Evolutionary conservation across 1,140 invertebrate genomes (phyloP), one percentile per base, ranked within the genome.

Genomic region (Panulirus ornatus): DNA sequence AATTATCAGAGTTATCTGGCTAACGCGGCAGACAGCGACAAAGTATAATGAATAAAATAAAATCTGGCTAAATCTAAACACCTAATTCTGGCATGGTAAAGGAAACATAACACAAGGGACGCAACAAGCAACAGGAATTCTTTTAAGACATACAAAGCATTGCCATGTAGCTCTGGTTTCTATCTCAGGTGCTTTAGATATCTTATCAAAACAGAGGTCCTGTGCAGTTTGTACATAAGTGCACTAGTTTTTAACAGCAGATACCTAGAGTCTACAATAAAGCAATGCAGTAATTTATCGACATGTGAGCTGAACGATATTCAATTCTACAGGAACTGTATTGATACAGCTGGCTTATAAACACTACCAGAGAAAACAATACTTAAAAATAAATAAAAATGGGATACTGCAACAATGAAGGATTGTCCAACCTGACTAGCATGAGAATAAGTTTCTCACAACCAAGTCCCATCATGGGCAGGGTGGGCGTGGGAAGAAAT

Each of bases 401-500:
- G 81, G 40, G 34, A 83, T 36, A 63, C 81, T 83, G 81, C 81
- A 83, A 83, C 81, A 83, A 8, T 58, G 42, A 22, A 22, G 40
- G 81, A 66, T 63, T 38, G 51, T 30, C 81, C 81, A 83, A 83
- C 81, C 81, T 83, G 81, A 83, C 81, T 63, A 83, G 54, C 81
- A 58, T 83, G 81, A 83, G 81, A 58, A 27, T 38, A 63, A 83
- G 36, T 83, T 40, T 82, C 78, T 83, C 58, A 83, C 51, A 83
- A 40, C 81, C 81, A 83, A 51, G 81, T 63, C 81, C 81, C 81
- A 83, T 83, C 81, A 83, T 63, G 58, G 81, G 51, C 81, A 40
- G 81, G 58, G 51, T 58, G 81, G 51, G 81, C 58, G 81, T 83
- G 81, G 81, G 51, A 75, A 71, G 70, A 51, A 38, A 86, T 54